Evolutionary conservation across 2,888 invertebrate species (phyloP).

Genomic region (Pantelozetes paolii): DNA sequence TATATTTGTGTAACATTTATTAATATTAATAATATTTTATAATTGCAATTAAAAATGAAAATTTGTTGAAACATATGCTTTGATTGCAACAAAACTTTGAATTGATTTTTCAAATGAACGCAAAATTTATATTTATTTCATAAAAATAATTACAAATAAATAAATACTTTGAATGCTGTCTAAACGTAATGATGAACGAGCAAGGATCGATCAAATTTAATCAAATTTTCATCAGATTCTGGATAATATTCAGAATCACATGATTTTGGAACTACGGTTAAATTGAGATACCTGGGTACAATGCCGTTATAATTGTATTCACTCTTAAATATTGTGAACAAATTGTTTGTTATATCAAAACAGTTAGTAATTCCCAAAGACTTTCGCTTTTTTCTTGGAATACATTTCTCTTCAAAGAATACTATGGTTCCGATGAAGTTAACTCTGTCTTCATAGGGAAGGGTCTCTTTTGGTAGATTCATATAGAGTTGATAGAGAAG

Average conservation of each 20-base stretch:
- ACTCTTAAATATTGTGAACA: not conserved
- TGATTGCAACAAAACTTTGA: no score
- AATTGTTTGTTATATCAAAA: slow-evolving; percentile 15
- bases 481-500: not conserved
- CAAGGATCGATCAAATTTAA: not conserved
- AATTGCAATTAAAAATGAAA: no score
- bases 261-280: not conserved
- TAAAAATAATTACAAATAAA: no score
- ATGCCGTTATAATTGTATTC: slow-evolving; percentile 6
- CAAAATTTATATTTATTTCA: no score
- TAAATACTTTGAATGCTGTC: not conserved
- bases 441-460: not conserved
- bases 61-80: no score
- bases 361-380: not conserved
- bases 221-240: not conserved
- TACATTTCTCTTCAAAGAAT: not conserved
- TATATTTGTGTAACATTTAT: no score
- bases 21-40: no score
- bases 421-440: not conserved
- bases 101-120: no score
- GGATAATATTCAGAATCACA: not conserved
- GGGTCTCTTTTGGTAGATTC: not conserved
- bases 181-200: not conserved
- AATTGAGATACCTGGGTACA: not conserved
- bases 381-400: not conserved